Base-by-base conservation (phyloP, 2,888 invertebrate species). In the Drosophila testacea region DNA sequence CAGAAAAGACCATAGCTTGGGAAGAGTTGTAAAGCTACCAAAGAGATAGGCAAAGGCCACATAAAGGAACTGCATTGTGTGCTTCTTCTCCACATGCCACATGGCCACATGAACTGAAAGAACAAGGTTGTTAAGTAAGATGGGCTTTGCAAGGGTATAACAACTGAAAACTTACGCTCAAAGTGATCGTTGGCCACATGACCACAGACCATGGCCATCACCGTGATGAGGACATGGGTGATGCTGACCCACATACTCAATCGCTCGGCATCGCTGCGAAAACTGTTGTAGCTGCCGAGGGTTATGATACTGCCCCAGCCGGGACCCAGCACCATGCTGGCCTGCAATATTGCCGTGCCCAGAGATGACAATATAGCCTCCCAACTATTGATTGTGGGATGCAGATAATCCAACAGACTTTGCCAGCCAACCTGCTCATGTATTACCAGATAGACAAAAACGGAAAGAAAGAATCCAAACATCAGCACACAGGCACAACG, bases 221-320 rank as follows among this genome's bases (percentile, higher is more conserved):
- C 22, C 0, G 89, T 83, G 59, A 92, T 71, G 2, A 86, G 60
- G 4, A 91, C 70, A 47, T 91, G 91, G 7, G 90, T 91, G 0
- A 88, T 34, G 28, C 90, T 85, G 48, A 90, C 90, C 91, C 91
- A 91, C 44, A 89, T 61, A 6, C 88, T 88, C 27, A 88, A 64
- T 6, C 87, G 87, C 54, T 95, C 94, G 82, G 95, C 95, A 82
- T 95, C 95, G 84, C 95, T 96, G 79, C 95, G 94, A 88, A 96
- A 96, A 77, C 94, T 94, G 91, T 97, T 97, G 91, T 96, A 97
- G 90, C 97, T 97, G 55, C 97, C 96, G 95, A 96, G 95, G 88
- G 96, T 96, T 60, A 97, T 93, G 47, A 97, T 94, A 16, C 96
- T 96, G 30, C 97, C 97, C 95, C 96, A 96, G 1, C 97, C 96